Percentiles rank a stretch among this genome's conserved stretches.
These are phyloP conservation scores for Bombus waltoni DNA, from an alignment of 1,140 invertebrate genomes.

Conservation along the genomic window DNA sequence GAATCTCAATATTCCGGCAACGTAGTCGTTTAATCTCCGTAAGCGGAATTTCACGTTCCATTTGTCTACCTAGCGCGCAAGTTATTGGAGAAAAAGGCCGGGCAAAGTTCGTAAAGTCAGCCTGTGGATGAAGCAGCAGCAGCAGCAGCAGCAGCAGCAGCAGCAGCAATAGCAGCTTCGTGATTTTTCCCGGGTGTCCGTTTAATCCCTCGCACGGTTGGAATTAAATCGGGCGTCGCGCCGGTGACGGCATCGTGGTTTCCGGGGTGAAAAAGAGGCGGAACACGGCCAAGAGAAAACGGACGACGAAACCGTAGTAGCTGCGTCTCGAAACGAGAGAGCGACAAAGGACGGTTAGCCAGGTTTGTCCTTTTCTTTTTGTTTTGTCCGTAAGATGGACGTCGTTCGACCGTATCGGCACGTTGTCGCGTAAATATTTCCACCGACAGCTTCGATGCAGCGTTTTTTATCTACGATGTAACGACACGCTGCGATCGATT, in stretches of 20 bases:
- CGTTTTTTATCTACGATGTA: no score
- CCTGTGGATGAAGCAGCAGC: not conserved
- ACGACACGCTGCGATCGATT: no score
- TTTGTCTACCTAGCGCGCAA: not conserved
- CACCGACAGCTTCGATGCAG: not conserved
- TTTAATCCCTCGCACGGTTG: slow-evolving; percentile 57
- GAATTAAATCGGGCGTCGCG: slow-evolving; percentile 63
- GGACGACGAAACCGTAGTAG: slow-evolving; percentile 27
- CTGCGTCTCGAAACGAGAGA: not conserved
- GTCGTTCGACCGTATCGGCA: slow-evolving; percentile 66
- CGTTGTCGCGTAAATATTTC: not conserved
- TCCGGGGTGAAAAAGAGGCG: slow-evolving; percentile 22
- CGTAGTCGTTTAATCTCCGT: slow-evolving; percentile 4
- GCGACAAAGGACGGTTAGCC: slow-evolving; percentile 12
- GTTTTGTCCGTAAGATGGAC: slow-evolving; percentile 52
- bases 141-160: not conserved
- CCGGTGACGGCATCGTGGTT: slow-evolving; percentile 50
- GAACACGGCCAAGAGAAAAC: slow-evolving; percentile 24
- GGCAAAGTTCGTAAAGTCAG: not conserved
- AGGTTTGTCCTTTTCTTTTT: slow-evolving; percentile 25
- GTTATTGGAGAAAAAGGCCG: not conserved
- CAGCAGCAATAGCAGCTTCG: not conserved
- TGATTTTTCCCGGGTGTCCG: slow-evolving; percentile 47
- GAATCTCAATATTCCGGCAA: not conserved
- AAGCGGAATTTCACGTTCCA: not conserved